phyloP scores from a whole-genome alignment of 2,797 vertebrate genomes.

The Acanthurus tractus region DNA sequence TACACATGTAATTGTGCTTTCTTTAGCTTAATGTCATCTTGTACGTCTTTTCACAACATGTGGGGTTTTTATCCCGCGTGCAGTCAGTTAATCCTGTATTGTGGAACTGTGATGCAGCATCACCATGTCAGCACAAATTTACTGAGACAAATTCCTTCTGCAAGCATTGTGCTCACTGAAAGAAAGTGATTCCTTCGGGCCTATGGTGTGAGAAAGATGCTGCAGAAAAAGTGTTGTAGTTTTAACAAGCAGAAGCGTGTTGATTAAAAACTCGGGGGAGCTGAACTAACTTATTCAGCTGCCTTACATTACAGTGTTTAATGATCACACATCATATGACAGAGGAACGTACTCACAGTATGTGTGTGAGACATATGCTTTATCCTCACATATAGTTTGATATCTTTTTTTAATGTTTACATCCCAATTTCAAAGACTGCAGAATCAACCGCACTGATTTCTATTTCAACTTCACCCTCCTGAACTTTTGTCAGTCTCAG shows the following conservation, averaged over 20 bases:
- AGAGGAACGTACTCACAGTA: constrained; percentile 10
- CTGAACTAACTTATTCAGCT: background rate
- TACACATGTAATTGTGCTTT: background rate
- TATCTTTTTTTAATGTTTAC: constrained; percentile 12
- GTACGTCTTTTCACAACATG: constrained; percentile 28
- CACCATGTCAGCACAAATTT: constrained; percentile 59
- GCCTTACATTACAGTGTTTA: background rate
- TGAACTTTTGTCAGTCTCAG: background rate
- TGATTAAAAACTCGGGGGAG: background rate
- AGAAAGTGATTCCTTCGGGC: constrained; percentile 37
- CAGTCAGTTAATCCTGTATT: constrained; percentile 60
- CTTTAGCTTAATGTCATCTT: constrained; percentile 18
- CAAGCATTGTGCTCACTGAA: constrained; percentile 51
- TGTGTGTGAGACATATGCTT: constrained; percentile 5
- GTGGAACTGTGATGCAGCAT: constrained; percentile 51
- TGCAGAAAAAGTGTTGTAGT: constrained; percentile 15
- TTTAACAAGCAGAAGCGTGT: constrained; percentile 15
- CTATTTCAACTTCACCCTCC: too few species aligned
- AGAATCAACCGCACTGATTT: background rate
- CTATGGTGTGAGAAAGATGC: constrained; percentile 31
- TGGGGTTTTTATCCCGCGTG: constrained; percentile 35
- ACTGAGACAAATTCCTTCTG: constrained; percentile 64
- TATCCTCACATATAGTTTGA: constrained; percentile 24
- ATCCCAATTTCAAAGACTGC: constrained; percentile 21
- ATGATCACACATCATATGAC: constrained; percentile 9